These are phyloP conservation scores for Deroptyus accipitrinus DNA, from an alignment of 2,113 vertebrate genomes.

Conservation along the genomic window DNA sequence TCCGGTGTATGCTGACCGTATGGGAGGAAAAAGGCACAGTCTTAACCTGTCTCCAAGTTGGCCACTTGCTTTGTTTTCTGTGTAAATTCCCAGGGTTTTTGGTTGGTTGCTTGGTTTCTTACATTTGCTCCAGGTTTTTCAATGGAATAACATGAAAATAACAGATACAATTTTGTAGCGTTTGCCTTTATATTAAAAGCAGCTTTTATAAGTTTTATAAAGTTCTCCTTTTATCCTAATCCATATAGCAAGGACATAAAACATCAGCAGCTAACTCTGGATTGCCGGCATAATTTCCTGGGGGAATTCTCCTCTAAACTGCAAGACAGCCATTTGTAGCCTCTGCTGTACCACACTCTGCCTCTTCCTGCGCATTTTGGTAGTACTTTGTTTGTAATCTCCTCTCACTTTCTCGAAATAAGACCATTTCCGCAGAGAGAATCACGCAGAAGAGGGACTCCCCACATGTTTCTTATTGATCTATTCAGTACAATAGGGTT, in stretches of 20 bases:
- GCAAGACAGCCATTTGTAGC: neutral
- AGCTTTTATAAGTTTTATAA: neutral
- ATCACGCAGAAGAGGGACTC: neutral
- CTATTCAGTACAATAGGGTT: neutral
- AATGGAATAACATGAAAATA: neutral
- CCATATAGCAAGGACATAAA: neutral
- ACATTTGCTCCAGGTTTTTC: neutral
- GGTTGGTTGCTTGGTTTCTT: neutral
- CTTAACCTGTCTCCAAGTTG: neutral
- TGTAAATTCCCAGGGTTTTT: neutral
- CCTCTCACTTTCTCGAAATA: neutral
- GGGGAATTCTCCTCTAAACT: neutral
- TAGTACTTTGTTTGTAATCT: neutral
- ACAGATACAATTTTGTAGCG: neutral
- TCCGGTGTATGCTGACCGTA: neutral
- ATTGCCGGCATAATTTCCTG: neutral
- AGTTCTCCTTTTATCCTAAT: neutral
- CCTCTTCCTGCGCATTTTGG: neutral
- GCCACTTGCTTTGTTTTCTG: neutral
- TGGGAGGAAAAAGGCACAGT: neutral
- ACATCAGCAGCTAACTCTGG: neutral
- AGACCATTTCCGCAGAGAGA: neutral
- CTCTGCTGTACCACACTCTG: neutral
- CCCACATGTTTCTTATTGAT: fast-evolving
- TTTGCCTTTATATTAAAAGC: neutral